phyloP scores from a whole-genome alignment of 2,888 invertebrate genomes.

The Aporophyla lueneburgensis region DNA sequence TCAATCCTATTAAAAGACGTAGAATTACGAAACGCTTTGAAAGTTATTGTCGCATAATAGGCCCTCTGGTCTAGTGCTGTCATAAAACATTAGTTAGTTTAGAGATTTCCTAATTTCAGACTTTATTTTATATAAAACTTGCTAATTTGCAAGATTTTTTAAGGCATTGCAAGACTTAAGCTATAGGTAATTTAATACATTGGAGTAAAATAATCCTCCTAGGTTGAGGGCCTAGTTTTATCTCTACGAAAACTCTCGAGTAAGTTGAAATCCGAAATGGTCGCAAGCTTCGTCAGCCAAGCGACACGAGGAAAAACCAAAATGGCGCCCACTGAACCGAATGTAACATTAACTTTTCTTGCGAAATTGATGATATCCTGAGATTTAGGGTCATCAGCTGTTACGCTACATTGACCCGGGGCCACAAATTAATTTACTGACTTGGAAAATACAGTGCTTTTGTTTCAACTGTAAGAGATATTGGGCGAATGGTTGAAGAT shows the following conservation, averaged over 20 bases:
- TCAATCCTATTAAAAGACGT: not conserved
- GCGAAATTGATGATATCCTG: constrained; percentile 69
- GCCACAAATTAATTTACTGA: constrained; percentile 75
- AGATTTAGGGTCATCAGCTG: constrained; percentile 76
- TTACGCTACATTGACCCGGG: constrained; percentile 75
- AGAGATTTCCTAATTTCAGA: not conserved
- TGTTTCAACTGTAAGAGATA: constrained; percentile 61
- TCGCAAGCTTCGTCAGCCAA: constrained; percentile 32
- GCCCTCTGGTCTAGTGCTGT: not conserved
- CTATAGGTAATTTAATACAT: not conserved
- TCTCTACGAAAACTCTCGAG: constrained; percentile 5
- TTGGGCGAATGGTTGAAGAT: constrained; percentile 29
- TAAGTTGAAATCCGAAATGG: constrained; percentile 17
- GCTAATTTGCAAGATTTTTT: too few species aligned
- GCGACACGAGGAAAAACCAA: constrained; percentile 52
- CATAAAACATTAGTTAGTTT: not conserved
- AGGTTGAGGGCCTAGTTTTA: not conserved
- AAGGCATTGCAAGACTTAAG: too few species aligned
- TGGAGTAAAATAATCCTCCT: not conserved
- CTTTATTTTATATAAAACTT: not conserved
- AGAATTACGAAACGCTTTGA: not conserved
- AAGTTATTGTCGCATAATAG: not conserved
- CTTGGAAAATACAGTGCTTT: constrained; percentile 70
- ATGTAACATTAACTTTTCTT: constrained; percentile 69
- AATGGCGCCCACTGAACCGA: constrained; percentile 68